Conservation (phyloP, 2,113 vertebrate genomes). For the Mungos mungo region DNA sequence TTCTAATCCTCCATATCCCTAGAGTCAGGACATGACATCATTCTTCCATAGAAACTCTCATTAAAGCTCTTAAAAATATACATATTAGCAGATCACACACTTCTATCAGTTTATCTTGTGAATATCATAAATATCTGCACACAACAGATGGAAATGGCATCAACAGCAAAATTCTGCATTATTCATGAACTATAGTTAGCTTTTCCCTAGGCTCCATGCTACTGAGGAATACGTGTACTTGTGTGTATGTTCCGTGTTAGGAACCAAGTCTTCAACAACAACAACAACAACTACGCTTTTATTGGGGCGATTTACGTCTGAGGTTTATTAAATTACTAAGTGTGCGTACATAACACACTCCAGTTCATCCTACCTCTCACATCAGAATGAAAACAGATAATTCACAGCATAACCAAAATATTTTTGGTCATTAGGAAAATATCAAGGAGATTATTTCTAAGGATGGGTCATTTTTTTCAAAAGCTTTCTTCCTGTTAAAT, state of each 20-base stretch:
- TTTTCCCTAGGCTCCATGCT: neutral
- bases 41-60: constrained; percentile 39
- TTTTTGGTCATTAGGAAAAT: neutral
- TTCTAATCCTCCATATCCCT: neutral
- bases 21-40: constrained; percentile 11
- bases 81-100: constrained; percentile 65
- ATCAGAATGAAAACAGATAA: neutral
- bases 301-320: neutral
- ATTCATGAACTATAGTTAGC: constrained; percentile 61
- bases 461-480: neutral
- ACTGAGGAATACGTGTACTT: neutral
- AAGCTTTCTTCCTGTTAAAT: neutral
- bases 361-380: neutral
- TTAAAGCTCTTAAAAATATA: constrained; percentile 47
- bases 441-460: neutral
- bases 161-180: constrained; percentile 70
- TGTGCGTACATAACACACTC: neutral
- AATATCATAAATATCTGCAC: neutral
- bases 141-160: constrained; percentile 71
- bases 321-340: neutral
- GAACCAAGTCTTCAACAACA: neutral
- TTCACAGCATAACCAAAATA: constrained; percentile 14
- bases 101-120: constrained; percentile 74
- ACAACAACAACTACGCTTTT: neutral
- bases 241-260: neutral